Evolutionary conservation across 2,888 invertebrate species (phyloP), one percentile per base, ranked within the genome.

Genomic region (Barypeithes pellucidus): DNA sequence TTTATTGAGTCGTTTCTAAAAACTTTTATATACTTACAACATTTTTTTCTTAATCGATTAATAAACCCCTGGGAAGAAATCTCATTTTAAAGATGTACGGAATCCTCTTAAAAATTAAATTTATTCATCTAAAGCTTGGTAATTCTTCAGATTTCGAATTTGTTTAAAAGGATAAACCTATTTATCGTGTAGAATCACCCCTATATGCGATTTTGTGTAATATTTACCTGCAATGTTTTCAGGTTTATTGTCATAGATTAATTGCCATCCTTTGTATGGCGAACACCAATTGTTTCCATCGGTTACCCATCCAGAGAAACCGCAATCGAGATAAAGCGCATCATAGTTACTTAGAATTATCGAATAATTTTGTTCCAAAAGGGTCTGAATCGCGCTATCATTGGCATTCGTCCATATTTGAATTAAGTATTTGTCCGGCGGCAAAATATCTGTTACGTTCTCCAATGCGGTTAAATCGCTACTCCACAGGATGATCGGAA

Each of bases 251-350:
- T 91, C 90, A 80, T 96, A 96, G 0, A 95, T 90, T 80, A 90
- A 91, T 85, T 95, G 94, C 96, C 96, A 96, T 3, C 94, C 93
- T 80, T 93, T 95, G 86, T 95, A 96, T 0, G 96, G 96, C 0
- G 94, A 90, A 82, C 96, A 96, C 96, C 96, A 96, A 83, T 96
- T 96, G 80, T 93, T 93, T 9, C 93, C 94, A 73, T 88, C 89
- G 0, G 90, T 91, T 0, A 95, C 91, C 95, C 95, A 95, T 3
- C 92, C 91, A 11, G 91, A 91, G 78, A 91, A 94, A 0, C 95
- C 95, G 81, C 95, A 96, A 84, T 95, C 95, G 0, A 95, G 88
- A 83, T 95, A 95, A 2, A 94, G 86, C 0, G 93, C 93, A 82
- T 96, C 95, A 81, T 94, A 95, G 84, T 95, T 95, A 2, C 95